phyloP scores from a whole-genome alignment of 1,140 invertebrate species.

The Goniozus legneri region DNA sequence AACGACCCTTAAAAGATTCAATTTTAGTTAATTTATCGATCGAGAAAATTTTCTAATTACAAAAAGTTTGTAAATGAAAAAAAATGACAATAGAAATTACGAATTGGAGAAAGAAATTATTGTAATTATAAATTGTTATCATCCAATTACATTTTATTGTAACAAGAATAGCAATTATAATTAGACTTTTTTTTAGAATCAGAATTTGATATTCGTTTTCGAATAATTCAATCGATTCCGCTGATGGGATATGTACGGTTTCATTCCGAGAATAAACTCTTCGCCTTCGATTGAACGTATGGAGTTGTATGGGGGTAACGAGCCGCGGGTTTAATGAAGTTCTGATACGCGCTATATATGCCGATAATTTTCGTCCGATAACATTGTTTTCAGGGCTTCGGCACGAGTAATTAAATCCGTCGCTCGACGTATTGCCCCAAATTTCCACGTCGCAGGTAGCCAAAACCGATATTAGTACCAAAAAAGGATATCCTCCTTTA shows the following conservation, averaged over 20 bases:
- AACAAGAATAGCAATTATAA: background rate
- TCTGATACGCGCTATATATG: slow-evolving; percentile 21
- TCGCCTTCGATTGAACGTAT: slow-evolving; percentile 18
- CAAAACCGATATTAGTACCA: background rate
- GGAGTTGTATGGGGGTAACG: slow-evolving; percentile 12
- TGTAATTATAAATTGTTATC: too few relatives aligned
- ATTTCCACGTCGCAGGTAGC: background rate
- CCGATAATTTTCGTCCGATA: slow-evolving; percentile 32
- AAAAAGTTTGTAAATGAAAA: too few relatives aligned
- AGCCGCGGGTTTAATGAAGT: slow-evolving; percentile 24
- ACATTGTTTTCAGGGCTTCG: slow-evolving; percentile 37
- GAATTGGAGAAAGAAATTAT: too few relatives aligned
- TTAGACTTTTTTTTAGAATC: background rate
- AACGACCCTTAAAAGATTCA: background rate
- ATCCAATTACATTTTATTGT: background rate
- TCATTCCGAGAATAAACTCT: background rate
- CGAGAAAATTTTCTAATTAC: too few relatives aligned
- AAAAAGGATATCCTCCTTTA: background rate
- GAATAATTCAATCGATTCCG: background rate
- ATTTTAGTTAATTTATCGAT: too few relatives aligned
- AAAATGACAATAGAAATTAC: too few relatives aligned
- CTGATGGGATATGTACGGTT: background rate
- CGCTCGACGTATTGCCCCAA: slow-evolving; percentile 6
- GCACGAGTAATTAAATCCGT: slow-evolving; percentile 31
- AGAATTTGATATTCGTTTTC: background rate